These are phyloP conservation scores for Aurelia aurita complex sp. Pacific DNA, from an alignment of 30 jellyfish, hydroid and myxozoan genomes.

Conservation along the genomic window DNA sequence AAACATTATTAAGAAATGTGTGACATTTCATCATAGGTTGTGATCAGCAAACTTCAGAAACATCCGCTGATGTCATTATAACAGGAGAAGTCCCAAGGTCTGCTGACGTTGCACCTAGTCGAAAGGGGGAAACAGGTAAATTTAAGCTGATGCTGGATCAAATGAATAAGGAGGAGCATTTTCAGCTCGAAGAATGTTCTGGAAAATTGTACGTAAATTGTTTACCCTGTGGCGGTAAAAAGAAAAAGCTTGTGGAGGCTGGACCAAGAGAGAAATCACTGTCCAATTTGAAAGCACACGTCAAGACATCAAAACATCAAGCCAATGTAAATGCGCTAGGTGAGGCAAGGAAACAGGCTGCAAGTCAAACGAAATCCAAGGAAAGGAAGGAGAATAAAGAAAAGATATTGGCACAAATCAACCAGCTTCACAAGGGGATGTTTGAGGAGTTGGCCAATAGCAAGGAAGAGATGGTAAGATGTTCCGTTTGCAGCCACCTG, in stretches of 20 bases:
- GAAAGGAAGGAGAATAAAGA: background rate
- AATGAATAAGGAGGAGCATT: slow-evolving; percentile 22
- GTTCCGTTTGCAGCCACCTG: slow-evolving; percentile 16
- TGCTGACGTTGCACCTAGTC: background rate
- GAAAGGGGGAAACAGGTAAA: slow-evolving; percentile 11
- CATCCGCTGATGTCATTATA: too few species aligned
- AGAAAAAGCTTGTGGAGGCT: slow-evolving; percentile 34
- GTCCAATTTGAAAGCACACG: slow-evolving; percentile 14
- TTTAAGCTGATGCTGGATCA: slow-evolving; percentile 11
- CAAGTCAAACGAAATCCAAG: too few species aligned
- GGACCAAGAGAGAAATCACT: slow-evolving; percentile 28
- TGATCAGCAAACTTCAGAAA: too few species aligned
- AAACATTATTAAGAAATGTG: too few species aligned
- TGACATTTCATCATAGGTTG: too few species aligned
- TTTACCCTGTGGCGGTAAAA: slow-evolving; percentile 17
- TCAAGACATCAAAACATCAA: slow-evolving; percentile 26
- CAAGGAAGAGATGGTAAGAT: slow-evolving; percentile 35
- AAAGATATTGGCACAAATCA: slow-evolving; percentile 16
- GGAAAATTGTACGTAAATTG: slow-evolving; percentile 25
- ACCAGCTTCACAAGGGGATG: slow-evolving; percentile 11
- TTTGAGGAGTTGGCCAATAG: slow-evolving; percentile 32
- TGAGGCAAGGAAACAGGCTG: slow-evolving; percentile 14
- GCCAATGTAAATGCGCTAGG: slow-evolving; percentile 23
- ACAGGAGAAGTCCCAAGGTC: too few species aligned
- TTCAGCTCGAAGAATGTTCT: slow-evolving; percentile 18